Evolutionary conservation across 2,113 vertebrate genomes (phyloP), one percentile per base, ranked within the genome.

Genomic region (Mugil cephalus): DNA sequence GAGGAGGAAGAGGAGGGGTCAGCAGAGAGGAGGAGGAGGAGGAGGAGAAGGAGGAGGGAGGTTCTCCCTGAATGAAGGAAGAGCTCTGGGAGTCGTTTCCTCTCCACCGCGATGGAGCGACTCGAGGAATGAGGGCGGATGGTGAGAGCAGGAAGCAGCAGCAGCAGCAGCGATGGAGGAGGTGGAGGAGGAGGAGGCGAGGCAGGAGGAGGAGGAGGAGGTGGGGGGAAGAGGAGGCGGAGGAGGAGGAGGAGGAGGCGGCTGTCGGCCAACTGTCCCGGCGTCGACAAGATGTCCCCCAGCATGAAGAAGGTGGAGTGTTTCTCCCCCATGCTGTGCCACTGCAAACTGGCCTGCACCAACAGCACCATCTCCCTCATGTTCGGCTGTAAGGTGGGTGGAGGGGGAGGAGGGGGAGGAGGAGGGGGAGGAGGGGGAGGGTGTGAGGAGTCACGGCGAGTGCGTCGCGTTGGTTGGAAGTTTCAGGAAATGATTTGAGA

Each of bases 351-450:
- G 93, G 95, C 94, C 21, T 96, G 96, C 86, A 95, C 93, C 88
- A 96, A 93, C 93, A 96, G 94, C 90, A 94, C 94, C 84, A 80
- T 96, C 88, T 97, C 95, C 35, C 94, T 98, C 89, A 95, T 96
- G 94, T 97, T 97, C 91, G 95, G 94, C 90, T 96, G 94, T 92
- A 95, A 98, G 95, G 95, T 97, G 93, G 93, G 94, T 96, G 93
- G 24, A 43, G 15, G 3, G n/a, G n/a, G n/a, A n/a, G n/a, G n/a
- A n/a, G n/a, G n/a, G n/a, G n/a, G n/a, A n/a, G n/a, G n/a, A n/a
- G n/a, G n/a, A n/a, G n/a, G n/a, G n/a, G n/a, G n/a, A n/a, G n/a
- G n/a, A n/a, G n/a, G n/a, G n/a, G n/a, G n/a, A n/a, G n/a, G n/a
- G n/a, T n/a, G n/a, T n/a, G n/a, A n/a, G n/a, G n/a, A n/a, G n/a